A percentile compares a stretch with the other conserved stretches of the same genome.
Evolutionary conservation across 2,113 vertebrate genomes (phyloP).

Genomic region (Micromys minutus): DNA sequence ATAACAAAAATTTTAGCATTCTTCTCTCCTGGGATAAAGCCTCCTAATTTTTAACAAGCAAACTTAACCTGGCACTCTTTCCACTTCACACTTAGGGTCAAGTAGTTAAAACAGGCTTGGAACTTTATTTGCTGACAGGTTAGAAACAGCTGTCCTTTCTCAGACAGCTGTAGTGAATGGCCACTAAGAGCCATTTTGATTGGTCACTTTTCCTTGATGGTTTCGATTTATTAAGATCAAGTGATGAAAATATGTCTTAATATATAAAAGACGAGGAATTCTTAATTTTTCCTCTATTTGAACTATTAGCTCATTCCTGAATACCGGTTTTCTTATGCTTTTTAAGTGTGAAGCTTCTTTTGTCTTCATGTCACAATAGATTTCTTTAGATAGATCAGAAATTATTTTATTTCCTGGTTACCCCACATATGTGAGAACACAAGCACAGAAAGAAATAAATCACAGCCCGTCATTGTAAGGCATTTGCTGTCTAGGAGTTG

Average conservation of each 20-base stretch:
- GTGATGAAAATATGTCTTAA: slow-evolving; percentile 12
- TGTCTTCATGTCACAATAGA: background rate
- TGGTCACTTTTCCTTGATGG: slow-evolving; percentile 30
- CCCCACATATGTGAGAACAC: background rate
- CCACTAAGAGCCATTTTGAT: slow-evolving; percentile 19
- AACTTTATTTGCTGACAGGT: background rate
- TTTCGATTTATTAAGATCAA: slow-evolving; percentile 33
- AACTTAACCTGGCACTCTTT: background rate
- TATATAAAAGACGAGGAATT: background rate
- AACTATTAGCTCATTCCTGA: background rate
- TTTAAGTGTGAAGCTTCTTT: background rate
- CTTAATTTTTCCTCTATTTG: slow-evolving; percentile 9
- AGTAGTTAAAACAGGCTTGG: background rate
- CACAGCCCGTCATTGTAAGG: background rate
- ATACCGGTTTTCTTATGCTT: background rate
- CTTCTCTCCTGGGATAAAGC: background rate
- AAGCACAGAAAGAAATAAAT: background rate
- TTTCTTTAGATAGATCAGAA: slow-evolving; percentile 23
- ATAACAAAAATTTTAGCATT: slow-evolving; percentile 12
- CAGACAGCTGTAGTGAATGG: background rate
- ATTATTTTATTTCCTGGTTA: background rate
- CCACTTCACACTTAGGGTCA: background rate
- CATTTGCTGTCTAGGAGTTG: background rate
- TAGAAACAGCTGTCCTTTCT: background rate
- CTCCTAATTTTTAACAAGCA: background rate